A percentile compares a stretch with the other conserved stretches of the same genome.
phyloP scores from a whole-genome alignment of 2,113 vertebrate species.

The Chrysemys picta region DNA sequence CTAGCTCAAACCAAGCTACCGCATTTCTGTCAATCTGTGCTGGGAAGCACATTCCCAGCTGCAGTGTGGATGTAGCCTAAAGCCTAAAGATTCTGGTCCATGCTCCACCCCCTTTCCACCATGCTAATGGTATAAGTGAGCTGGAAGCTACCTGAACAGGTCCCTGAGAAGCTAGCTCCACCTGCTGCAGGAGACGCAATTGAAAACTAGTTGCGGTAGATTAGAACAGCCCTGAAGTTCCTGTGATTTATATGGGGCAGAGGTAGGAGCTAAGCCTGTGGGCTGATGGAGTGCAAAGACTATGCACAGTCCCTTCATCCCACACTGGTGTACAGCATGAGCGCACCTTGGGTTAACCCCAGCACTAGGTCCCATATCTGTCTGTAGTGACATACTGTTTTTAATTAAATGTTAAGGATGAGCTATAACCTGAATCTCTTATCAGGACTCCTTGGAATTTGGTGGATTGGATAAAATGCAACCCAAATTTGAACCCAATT shows the following conservation, averaged over 20 bases:
- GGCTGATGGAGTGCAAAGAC: background rate
- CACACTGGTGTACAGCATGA: background rate
- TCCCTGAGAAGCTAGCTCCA: background rate
- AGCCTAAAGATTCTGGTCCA: background rate
- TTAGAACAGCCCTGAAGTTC: background rate
- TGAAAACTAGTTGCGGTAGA: fast-evolving
- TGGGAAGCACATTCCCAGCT: too few relatives aligned
- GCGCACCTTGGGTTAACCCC: background rate
- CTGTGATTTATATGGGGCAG: fast-evolving
- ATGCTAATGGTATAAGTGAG: too few relatives aligned
- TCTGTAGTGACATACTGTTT: background rate
- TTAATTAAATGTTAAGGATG: background rate
- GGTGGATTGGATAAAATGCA: background rate
- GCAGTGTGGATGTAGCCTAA: too few relatives aligned
- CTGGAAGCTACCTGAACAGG: background rate
- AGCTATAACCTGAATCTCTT: background rate
- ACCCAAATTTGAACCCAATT: background rate
- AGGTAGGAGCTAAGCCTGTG: fast-evolving
- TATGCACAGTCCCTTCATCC: fast-evolving
- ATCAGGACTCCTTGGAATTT: background rate
- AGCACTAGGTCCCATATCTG: background rate
- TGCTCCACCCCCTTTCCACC: too few relatives aligned
- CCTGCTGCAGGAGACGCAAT: background rate
- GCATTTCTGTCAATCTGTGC: too few relatives aligned
- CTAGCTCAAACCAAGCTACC: too few relatives aligned